Percentiles rank a stretch among this genome's conserved stretches.
Evolutionary conservation across 2,113 vertebrate genomes (phyloP).

Genomic region (Dromaius novaehollandiae): DNA sequence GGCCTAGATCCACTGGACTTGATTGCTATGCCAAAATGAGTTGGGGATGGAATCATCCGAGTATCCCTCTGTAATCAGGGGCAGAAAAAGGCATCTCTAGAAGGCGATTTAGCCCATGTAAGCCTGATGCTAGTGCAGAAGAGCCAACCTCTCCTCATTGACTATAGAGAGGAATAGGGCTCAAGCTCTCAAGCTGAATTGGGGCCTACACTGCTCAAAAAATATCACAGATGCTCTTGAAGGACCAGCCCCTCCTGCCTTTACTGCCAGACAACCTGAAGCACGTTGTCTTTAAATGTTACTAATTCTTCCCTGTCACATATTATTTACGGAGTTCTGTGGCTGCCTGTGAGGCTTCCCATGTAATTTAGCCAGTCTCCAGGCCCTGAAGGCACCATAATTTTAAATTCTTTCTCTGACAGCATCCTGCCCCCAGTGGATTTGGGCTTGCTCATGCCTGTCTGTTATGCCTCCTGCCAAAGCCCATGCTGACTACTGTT

Average conservation of each 20-base stretch:
- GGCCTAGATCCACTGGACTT: rapidly evolving
- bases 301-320: background rate
- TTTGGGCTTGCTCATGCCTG: background rate
- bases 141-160: background rate
- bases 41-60: background rate
- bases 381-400: background rate
- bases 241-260: background rate
- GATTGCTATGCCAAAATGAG: background rate
- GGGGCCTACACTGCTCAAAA: background rate
- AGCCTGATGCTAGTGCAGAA: background rate
- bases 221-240: background rate
- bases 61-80: background rate
- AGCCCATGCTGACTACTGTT: background rate
- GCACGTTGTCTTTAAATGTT: background rate
- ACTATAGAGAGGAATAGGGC: background rate
- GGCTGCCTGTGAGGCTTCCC: background rate
- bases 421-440: background rate
- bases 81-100: background rate
- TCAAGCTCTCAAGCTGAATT: background rate
- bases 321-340: background rate
- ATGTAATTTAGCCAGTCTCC: background rate
- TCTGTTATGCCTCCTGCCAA: background rate
- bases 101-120: background rate
- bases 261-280: background rate
- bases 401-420: background rate